phyloP scores from a whole-genome alignment of 2,797 vertebrate species.

The Menidia menidia region DNA sequence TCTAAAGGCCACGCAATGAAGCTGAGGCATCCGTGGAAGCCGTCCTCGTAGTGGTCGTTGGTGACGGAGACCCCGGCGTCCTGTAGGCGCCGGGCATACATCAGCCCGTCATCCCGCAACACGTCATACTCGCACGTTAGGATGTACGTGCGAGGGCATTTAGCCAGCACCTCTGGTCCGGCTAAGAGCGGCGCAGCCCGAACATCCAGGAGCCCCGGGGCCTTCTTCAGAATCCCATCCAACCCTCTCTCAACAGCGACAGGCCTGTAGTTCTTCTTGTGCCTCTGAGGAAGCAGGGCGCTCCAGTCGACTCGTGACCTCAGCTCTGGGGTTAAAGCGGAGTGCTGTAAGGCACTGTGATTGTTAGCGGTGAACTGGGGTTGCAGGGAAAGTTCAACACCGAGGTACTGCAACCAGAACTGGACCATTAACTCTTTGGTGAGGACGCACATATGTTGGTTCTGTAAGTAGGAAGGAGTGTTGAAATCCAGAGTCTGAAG shows the following conservation, averaged over 20 bases:
- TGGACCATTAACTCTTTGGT: slow-evolving; percentile 83
- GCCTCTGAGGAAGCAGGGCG: slow-evolving; percentile 79
- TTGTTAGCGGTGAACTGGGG: slow-evolving; percentile 87
- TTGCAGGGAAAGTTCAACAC: slow-evolving; percentile 78
- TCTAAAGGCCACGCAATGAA: slow-evolving; percentile 86
- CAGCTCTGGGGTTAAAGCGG: slow-evolving; percentile 71
- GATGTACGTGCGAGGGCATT: slow-evolving; percentile 88
- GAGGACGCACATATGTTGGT: slow-evolving; percentile 84
- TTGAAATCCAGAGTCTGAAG: slow-evolving; percentile 95
- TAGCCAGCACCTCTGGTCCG: slow-evolving; percentile 79
- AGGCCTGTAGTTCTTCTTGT: slow-evolving; percentile 83
- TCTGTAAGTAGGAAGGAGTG: slow-evolving; percentile 93
- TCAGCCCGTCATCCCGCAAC: slow-evolving; percentile 91
- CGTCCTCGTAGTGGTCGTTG: slow-evolving; percentile 87
- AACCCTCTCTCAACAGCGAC: slow-evolving; percentile 77
- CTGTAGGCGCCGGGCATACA: slow-evolving; percentile 90
- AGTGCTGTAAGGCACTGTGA: slow-evolving; percentile 87
- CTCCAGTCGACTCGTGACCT: slow-evolving; percentile 89
- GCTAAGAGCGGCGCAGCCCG: slow-evolving; percentile 88
- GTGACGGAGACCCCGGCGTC: slow-evolving; percentile 88
- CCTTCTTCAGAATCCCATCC: slow-evolving; percentile 68
- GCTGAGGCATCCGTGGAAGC: slow-evolving; percentile 93
- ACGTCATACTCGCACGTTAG: slow-evolving; percentile 93
- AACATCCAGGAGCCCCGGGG: slow-evolving; percentile 86
- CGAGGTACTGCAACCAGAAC: slow-evolving; percentile 93